Conservation (phyloP, 2,797 vertebrate species). For the Gobio occitaniae region DNA sequence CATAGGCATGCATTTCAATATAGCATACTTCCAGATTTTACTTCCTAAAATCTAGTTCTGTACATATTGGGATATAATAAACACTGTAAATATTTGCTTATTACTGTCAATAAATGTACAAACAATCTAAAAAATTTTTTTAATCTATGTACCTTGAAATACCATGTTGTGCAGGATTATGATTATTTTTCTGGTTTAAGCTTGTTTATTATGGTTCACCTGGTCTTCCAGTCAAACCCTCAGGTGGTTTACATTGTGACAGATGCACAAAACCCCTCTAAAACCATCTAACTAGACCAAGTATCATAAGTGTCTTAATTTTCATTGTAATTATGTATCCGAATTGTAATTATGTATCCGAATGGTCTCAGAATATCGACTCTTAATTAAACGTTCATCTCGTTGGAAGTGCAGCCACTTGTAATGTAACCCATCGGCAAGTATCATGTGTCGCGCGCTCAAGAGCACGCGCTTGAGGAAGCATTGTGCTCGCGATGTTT, state of each 20-base stretch:
- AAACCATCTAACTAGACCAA: background rate
- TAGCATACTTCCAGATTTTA: background rate
- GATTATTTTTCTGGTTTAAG: background rate
- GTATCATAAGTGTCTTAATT: background rate
- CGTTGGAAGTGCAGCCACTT: background rate
- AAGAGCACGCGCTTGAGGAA: background rate
- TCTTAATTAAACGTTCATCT: constrained; percentile 3
- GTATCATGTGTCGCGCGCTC: background rate
- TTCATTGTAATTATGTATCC: background rate
- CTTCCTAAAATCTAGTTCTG: background rate
- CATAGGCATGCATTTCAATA: background rate
- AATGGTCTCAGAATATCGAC: background rate
- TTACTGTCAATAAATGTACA: background rate
- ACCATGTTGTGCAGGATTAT: background rate
- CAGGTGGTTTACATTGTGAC: background rate
- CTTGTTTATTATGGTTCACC: background rate
- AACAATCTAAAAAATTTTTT: background rate
- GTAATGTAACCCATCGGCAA: background rate
- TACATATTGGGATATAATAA: background rate
- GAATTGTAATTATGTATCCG: background rate
- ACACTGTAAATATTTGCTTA: background rate
- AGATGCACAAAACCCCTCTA: background rate
- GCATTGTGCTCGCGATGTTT: background rate
- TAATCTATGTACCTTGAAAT: background rate
- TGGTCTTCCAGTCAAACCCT: background rate